Evolutionary conservation across 2,888 invertebrate genomes (phyloP).

Genomic region (Calliscelio sp.): DNA sequence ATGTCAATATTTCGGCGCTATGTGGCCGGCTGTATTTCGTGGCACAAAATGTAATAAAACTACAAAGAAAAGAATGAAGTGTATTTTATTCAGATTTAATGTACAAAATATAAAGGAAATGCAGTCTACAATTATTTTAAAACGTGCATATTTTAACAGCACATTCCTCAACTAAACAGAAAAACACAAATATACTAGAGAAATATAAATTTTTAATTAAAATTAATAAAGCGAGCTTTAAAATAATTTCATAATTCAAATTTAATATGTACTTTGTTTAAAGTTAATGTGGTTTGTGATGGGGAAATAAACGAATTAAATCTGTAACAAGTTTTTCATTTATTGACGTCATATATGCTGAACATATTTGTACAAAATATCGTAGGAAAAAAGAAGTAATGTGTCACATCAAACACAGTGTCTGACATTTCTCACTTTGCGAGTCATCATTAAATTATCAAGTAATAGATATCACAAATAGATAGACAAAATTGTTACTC

Average conservation of each 20-base stretch:
- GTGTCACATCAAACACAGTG: conserved; percentile 49
- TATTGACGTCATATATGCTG: conserved; percentile 61
- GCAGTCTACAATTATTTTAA: not conserved
- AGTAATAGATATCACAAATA: conserved; percentile 73
- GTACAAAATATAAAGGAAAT: conserved; percentile 18
- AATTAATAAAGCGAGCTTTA: too few species aligned
- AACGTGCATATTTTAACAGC: too few species aligned
- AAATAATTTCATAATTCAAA: too few species aligned
- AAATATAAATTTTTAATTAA: too few species aligned
- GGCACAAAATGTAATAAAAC: conserved; percentile 38
- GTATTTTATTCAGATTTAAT: conserved; percentile 24
- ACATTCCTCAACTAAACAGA: too few species aligned
- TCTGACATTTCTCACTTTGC: conserved; percentile 71
- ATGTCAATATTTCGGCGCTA: conserved; percentile 48
- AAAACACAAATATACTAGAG: too few species aligned
- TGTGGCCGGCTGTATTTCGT: conserved; percentile 14
- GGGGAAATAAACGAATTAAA: conserved; percentile 4
- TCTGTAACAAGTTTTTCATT: conserved; percentile 59
- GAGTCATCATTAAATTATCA: conserved; percentile 74
- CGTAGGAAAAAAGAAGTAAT: conserved; percentile 37
- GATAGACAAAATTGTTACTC: conserved; percentile 69
- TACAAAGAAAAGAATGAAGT: conserved; percentile 24
- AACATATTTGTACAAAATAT: conserved; percentile 61
- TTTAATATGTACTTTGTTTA: not conserved
- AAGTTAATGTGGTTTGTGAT: conserved; percentile 1